Evolutionary conservation across 2,888 invertebrate species (phyloP), one percentile per base, ranked within the genome.

Genomic region (Drosophila peninsularis): DNA sequence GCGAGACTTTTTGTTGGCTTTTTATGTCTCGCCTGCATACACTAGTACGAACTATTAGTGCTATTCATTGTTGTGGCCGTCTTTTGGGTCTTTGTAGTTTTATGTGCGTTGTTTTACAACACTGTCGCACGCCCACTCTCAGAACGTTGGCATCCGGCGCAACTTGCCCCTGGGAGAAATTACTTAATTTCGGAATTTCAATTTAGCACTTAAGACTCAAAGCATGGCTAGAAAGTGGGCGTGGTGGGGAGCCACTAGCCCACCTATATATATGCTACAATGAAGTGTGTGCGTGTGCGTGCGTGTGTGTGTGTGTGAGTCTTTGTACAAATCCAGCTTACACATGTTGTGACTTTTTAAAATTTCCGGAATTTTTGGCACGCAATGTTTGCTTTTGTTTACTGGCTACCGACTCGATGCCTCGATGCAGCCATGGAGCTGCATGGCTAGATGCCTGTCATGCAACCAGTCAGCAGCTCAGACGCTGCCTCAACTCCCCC

Each of bases 361-460:
- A 89, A 90, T 90, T 82, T 90, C 81, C 81, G 86, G 82, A 88
- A 90, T 90, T 90, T 85, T 82, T 78, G 83, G 83, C 90, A 90
- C 88, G 90, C 90, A 90, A 78, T 87, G 77, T 78, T 81, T 83
- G 78, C 80, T 69, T 81, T 87, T 89, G 78, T 82, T 90, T 88
- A 86, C 85, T 72, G 80, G 79, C 79, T 60, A 73, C 52, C 74
- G 62, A 49, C 75, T 66, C 49, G 17, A 41, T 60, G 60, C 21
- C 39, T 45, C 50, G 24, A 50, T 50, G 50, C 21, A 9, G 14
- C 49, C 11, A 34, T 58, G 50, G 30, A 1, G 27, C 27, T 27
- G 0, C 27, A 3, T 24, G 24, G 24, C 44, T 45, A 36, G 24
- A 50, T 30, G 30, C 30, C 37, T 55, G 39, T 52, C 53, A 21